Conservation (phyloP, 2,797 vertebrate genomes). For the Typhlichthys subterraneus region DNA sequence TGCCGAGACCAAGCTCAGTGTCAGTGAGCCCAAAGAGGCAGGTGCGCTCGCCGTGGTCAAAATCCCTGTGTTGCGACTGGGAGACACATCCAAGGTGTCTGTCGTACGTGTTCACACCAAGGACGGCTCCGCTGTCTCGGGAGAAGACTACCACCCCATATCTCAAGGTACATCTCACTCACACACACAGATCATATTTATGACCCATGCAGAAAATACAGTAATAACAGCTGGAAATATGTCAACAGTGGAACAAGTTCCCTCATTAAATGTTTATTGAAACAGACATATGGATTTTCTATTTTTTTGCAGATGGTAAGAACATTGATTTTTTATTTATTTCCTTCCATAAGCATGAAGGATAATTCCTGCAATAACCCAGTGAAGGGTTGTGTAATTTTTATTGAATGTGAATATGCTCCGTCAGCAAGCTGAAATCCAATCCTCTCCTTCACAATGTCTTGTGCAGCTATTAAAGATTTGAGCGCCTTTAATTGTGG, state of each 20-base stretch:
- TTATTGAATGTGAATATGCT: conserved; percentile 50
- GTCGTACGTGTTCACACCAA: conserved; percentile 93
- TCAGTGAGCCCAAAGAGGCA: conserved; percentile 85
- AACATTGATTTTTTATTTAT: conserved; percentile 49
- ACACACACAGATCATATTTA: neutral
- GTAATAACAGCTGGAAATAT: conserved; percentile 4
- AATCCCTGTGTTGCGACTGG: conserved; percentile 87
- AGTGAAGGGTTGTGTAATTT: conserved; percentile 41
- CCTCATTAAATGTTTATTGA: conserved; percentile 27
- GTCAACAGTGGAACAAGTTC: conserved; percentile 27
- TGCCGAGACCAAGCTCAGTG: conserved; percentile 87
- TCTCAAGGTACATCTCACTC: conserved; percentile 83
- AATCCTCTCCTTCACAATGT: conserved; percentile 17
- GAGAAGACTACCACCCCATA: conserved; percentile 92
- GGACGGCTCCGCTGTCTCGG: conserved; percentile 91
- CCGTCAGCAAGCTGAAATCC: conserved; percentile 42
- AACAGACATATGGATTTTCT: conserved; percentile 29
- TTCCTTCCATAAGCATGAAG: conserved; percentile 44
- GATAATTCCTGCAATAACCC: conserved; percentile 43
- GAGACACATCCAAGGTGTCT: conserved; percentile 90
- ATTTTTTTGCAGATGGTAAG: conserved; percentile 17
- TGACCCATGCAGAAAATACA: conserved; percentile 2
- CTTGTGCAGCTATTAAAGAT: conserved; percentile 20
- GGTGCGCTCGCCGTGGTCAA: conserved; percentile 79
- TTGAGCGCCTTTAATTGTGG: conserved; percentile 49